phyloP scores from a whole-genome alignment of 37 sponge, comb jelly and placozoan species.

The Amphimedon queenslandica region DNA sequence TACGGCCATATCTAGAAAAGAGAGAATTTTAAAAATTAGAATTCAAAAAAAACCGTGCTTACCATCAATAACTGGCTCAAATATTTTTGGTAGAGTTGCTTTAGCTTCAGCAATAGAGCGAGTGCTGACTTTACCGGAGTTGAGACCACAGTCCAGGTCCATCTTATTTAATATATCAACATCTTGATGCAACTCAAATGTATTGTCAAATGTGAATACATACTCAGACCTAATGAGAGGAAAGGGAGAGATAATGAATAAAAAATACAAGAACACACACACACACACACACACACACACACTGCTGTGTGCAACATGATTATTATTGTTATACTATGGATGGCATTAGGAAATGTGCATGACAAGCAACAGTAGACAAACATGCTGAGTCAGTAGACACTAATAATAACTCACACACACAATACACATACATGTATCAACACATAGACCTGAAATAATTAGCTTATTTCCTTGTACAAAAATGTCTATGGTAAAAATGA shows the following conservation, averaged over 20 bases:
- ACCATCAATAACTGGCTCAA: conserved; percentile 64
- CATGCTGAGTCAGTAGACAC: no score
- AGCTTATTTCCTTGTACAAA: no score
- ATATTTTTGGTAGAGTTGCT: conserved; percentile 69
- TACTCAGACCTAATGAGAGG: conserved; percentile 73
- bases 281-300: not conserved
- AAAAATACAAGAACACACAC: not conserved
- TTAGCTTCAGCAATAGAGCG: conserved; percentile 66
- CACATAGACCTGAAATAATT: no score
- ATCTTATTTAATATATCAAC: conserved; percentile 87
- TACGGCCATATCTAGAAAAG: no score
- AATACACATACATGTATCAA: no score
- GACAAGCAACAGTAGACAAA: no score
- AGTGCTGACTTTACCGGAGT: conserved; percentile 54
- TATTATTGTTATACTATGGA: no score
- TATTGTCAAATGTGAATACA: conserved; percentile 88
- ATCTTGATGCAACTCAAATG: conserved; percentile 89
- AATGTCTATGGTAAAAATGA: no score
- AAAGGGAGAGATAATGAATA: not conserved
- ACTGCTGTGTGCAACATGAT: no score
- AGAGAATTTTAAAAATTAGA: no score
- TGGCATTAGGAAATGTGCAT: no score
- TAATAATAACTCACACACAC: no score
- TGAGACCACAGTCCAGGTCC: conserved; percentile 81
- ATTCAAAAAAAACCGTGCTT: not conserved